Evolutionary conservation across 2,888 invertebrate species (phyloP), one percentile per base, ranked within the genome.

Genomic region (Phengaris alcon): DNA sequence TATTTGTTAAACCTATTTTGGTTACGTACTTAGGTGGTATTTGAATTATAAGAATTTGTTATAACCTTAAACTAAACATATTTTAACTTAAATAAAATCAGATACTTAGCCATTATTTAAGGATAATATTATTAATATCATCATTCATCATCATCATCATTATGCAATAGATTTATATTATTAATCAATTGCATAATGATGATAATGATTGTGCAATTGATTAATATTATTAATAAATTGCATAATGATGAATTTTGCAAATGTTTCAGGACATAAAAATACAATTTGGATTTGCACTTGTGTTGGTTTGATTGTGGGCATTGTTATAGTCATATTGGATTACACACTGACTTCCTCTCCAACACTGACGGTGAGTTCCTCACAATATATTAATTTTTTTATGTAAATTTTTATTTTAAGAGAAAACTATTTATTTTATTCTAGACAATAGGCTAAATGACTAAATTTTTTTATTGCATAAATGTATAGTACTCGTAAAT

Each of bases 231-330:
- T 22, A 35, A 2, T 64, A 0, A 59, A 59, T 64, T 64, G 6
- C 10, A 12, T 6, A 35, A 44, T 52, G 12, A 4, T 9, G 52
- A 10, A 52, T 52, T 64, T 64, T 13, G 6, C 6, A 12, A 64
- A 64, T 77, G 79, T 94, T 94, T 76, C 87, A 96, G 96, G 94
- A 79, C 95, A 95, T 85, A 95, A 95, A 82, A 96, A 96, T 84
- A 93, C 95, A 77, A 96, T 96, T 69, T 97, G 96, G 96, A 90
- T 97, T 64, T 96, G 96, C 78, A 95, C 96, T 77, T 96, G 96
- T 74, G 88, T 96, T 80, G 97, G 97, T 9, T 94, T 97, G 75
- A 94, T 96, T 77, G 82, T 96, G 77, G 96, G 96, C 51, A 96
- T 96, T 78, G 89, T 93, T 73, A 94, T 97, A 79, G 96, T 96